Evolutionary conservation across 2,797 vertebrate species (phyloP).

Genomic region (Adelosebastes latens): DNA sequence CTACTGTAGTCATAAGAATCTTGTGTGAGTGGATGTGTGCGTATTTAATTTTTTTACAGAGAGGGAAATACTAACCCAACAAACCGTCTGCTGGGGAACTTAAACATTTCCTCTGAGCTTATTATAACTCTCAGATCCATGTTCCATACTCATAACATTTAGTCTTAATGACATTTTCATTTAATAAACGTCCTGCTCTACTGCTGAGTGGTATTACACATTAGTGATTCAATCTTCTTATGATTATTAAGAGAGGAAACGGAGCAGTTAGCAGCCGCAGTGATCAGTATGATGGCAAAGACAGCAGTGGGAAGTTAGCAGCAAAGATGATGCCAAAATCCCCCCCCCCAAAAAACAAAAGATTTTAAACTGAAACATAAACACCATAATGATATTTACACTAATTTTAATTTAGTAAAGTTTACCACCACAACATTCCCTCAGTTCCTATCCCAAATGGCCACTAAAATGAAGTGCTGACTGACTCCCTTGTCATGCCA

Average conservation of each 20-base stretch:
- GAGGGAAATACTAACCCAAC: constrained; percentile 7
- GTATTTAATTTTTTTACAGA: neutral
- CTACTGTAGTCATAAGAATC: neutral
- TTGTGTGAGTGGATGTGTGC: neutral
- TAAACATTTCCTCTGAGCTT: constrained; percentile 22
- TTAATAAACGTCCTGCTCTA: constrained; percentile 28
- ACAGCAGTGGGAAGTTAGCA: neutral
- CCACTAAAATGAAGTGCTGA: constrained; percentile 21
- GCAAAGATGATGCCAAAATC: neutral
- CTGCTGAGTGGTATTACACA: constrained; percentile 19
- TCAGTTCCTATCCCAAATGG: constrained; percentile 1
- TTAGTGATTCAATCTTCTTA: constrained; percentile 11
- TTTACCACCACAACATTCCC: constrained; percentile 7
- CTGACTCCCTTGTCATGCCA: constrained; percentile 7
- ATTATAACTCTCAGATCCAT: constrained; percentile 30
- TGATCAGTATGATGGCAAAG: neutral
- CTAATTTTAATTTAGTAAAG: constrained; percentile 6
- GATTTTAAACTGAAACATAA: neutral
- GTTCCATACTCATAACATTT: constrained; percentile 16
- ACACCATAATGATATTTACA: neutral
- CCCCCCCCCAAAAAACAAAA: neutral
- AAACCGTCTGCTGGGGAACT: constrained; percentile 13
- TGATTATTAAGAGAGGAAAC: constrained; percentile 35
- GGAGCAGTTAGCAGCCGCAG: constrained; percentile 9
- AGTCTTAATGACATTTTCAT: constrained; percentile 35